phyloP scores from a whole-genome alignment of 2,113 vertebrate genomes.

The Brachypodius melanocephalos region DNA sequence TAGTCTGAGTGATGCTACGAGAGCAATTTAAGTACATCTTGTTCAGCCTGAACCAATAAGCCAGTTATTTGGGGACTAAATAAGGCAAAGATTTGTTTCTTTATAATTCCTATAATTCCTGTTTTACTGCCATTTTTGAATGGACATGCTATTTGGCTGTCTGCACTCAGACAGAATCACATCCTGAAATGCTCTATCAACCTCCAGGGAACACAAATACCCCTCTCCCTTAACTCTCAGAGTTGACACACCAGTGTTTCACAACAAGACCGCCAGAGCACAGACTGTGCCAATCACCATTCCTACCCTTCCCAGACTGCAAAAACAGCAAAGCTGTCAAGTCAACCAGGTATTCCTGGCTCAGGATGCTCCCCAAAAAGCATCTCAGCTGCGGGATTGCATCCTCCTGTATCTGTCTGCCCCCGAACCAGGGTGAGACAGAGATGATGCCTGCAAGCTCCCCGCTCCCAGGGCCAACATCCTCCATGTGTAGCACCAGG shows the following conservation, averaged over 20 bases:
- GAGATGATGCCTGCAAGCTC: not conserved
- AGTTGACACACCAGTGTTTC: rapidly evolving
- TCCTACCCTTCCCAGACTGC: not conserved
- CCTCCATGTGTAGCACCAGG: rapidly evolving
- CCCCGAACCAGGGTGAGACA: not conserved
- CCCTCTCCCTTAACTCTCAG: not conserved
- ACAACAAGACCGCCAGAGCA: not conserved
- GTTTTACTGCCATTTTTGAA: not conserved
- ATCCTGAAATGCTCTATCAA: not conserved
- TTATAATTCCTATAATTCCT: not conserved
- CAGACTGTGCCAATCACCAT: not conserved
- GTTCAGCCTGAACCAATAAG: not conserved
- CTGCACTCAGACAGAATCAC: not conserved
- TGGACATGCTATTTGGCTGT: not conserved
- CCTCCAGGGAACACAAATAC: not conserved
- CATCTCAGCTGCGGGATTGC: not conserved
- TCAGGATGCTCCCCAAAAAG: not conserved
- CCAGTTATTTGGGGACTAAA: not conserved
- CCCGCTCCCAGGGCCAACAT: not conserved
- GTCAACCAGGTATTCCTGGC: not conserved
- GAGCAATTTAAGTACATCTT: not conserved
- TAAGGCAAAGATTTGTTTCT: not conserved
- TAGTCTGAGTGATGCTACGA: not conserved
- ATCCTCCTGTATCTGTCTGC: not conserved
- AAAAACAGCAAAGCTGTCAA: not conserved